Percentiles rank a stretch among this genome's conserved stretches.
phyloP scores from a whole-genome alignment of 2,797 vertebrate genomes.

The Enteromius radiatus region DNA sequence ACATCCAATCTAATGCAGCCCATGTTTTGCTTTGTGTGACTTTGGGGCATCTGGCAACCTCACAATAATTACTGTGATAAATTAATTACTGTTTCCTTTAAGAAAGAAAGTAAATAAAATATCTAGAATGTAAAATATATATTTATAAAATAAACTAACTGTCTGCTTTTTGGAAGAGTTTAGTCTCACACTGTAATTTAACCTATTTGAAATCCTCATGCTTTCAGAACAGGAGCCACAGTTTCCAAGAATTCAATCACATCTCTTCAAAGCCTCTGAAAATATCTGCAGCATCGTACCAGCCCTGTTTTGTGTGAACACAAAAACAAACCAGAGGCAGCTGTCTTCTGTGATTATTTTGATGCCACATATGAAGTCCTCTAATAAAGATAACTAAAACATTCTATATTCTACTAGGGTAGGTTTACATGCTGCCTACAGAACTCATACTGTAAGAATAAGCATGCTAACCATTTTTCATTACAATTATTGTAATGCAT shows the following conservation, averaged over 20 bases:
- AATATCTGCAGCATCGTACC: constrained; percentile 42
- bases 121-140: not conserved
- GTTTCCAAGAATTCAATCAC: constrained; percentile 45
- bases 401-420: not conserved
- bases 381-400: not conserved
- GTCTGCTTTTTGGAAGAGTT: constrained; percentile 8
- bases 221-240: not conserved
- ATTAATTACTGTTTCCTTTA: not conserved
- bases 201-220: constrained; percentile 15
- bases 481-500: not conserved
- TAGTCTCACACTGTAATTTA: constrained; percentile 15
- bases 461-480: not conserved
- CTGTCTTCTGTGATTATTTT: constrained; percentile 7
- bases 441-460: not conserved
- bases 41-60: not conserved
- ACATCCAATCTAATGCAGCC: not conserved
- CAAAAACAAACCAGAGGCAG: constrained; percentile 15
- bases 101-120: not conserved
- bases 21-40: not conserved
- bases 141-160: not conserved
- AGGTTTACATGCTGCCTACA: not conserved
- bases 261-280: constrained; percentile 32
- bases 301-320: constrained; percentile 51
- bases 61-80: not conserved
- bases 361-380: not conserved